Evolutionary conservation across 92 coral and sea anemone species (phyloP), one percentile per base, ranked within the genome.

Genomic region (Paramuricea clavata): DNA sequence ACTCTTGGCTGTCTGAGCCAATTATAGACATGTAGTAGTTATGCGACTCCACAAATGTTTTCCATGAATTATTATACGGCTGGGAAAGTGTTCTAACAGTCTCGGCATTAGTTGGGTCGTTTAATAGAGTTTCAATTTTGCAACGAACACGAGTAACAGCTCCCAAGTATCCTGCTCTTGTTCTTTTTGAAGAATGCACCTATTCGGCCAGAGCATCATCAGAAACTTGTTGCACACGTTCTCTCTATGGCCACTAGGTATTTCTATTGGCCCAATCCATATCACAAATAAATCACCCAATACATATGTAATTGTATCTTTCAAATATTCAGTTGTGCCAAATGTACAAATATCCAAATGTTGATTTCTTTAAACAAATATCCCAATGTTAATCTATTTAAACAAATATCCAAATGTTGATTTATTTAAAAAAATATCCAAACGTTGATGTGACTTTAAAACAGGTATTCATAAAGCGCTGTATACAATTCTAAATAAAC

Each of bases 111-210:
- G 9, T 32, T 34, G 49, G n/a, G 36, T 57, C 33, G n/a, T 19
- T 0, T 34, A 81, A 27, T 7, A 81, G 76, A 16, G 56, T 25
- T 81, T 65, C 76, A 47, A 81, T 81, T 47, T 64, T 23, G 23
- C 86, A 11, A n/a, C 76, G 86, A 22, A 81, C 76, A 42, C 86
- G 86, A 27, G 75, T 64, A 69, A 81, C 77, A 6, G 86, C 75
- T 22, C 76, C 64, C 17, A 62, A 39, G 21, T 22, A 69, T 34
- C 86, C 86, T 0, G 86, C 64, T 62, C 86, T 42, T 65, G 86
- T 1, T 21, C 61, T 64, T 33, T 81, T 81, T 16, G 76, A 41
- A 11, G 86, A 31, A 43, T 33, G 25, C 9, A 81, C 25, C 31
- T 34, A 0, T 69, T 81, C 86, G 11, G 12, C 30, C 8, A 35